Evolutionary conservation across 2,113 vertebrate genomes (phyloP).

Genomic region (Vimba vimba): DNA sequence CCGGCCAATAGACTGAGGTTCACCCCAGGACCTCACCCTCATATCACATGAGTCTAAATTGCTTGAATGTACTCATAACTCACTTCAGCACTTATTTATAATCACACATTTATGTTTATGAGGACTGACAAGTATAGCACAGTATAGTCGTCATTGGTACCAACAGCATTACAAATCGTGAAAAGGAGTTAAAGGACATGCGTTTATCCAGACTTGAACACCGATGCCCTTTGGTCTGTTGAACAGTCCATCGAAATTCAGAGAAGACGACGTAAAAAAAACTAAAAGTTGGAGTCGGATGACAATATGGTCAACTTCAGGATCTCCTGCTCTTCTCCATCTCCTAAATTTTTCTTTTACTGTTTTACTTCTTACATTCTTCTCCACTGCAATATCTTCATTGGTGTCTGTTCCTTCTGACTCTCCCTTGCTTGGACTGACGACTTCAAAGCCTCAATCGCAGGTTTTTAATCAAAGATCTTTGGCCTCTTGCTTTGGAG

Average conservation of each 20-base stretch:
- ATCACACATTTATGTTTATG: constrained; percentile 1
- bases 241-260: neutral
- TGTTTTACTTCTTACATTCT: neutral
- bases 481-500: neutral
- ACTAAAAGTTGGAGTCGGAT: neutral
- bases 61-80: constrained; percentile 42
- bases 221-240: neutral
- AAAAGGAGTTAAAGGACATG: neutral
- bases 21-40: neutral
- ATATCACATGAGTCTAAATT: constrained; percentile 13
- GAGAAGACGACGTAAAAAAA: neutral
- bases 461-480: constrained; percentile 7
- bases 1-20: constrained; percentile 87
- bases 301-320: neutral
- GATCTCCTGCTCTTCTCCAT: neutral
- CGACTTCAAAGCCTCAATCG: neutral
- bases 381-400: constrained; percentile 15
- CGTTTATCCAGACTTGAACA: neutral
- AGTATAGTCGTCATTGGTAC: constrained; percentile 5
- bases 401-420: neutral
- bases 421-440: constrained; percentile 2
- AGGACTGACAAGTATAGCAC: constrained; percentile 24
- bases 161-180: neutral
- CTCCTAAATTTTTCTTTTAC: neutral
- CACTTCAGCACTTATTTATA: constrained; percentile 48